A percentile compares a stretch with the other conserved stretches of the same genome.
These are phyloP conservation scores for Mythimna impura DNA, from an alignment of 2,888 invertebrate genomes.

Conservation along the genomic window DNA sequence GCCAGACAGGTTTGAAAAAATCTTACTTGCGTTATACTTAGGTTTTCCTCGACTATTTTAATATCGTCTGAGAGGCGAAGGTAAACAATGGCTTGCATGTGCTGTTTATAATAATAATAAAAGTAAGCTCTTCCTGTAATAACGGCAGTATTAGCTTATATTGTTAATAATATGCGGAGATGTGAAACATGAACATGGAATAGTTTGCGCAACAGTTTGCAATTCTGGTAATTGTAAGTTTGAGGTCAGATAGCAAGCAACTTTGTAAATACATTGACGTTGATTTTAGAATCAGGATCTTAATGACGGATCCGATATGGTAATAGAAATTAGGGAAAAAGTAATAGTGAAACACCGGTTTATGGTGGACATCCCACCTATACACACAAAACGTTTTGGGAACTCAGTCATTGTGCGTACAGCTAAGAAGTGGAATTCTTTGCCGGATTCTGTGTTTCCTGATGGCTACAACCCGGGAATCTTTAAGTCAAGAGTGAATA, in stretches of 20 bases:
- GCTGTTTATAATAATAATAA: constrained; percentile 48
- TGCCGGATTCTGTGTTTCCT: too few species aligned
- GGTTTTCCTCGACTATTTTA: constrained; percentile 54
- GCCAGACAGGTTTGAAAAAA: constrained; percentile 17
- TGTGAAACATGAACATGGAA: not conserved
- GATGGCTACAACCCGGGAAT: too few species aligned
- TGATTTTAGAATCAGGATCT: not conserved
- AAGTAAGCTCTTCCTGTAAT: constrained; percentile 38
- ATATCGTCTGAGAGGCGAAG: constrained; percentile 36
- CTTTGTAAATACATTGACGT: not conserved
- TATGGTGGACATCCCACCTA: too few species aligned
- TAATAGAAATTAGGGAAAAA: too few species aligned
- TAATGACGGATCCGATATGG: too few species aligned
- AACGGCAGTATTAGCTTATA: constrained; percentile 41
- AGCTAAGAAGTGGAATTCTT: too few species aligned
- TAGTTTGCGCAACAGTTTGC: not conserved
- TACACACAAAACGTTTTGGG: too few species aligned
- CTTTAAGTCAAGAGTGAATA: too few species aligned
- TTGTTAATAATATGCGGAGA: constrained; percentile 30
- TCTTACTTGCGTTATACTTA: constrained; percentile 15
- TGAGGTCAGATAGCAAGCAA: not conserved
- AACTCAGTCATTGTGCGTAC: too few species aligned
- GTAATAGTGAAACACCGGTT: too few species aligned
- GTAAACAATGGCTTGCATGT: constrained; percentile 52
- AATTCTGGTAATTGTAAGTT: not conserved